Percentiles rank a stretch among this genome's conserved stretches.
phyloP scores from a whole-genome alignment of 1,140 invertebrate species.

The Tenebrio molitor region DNA sequence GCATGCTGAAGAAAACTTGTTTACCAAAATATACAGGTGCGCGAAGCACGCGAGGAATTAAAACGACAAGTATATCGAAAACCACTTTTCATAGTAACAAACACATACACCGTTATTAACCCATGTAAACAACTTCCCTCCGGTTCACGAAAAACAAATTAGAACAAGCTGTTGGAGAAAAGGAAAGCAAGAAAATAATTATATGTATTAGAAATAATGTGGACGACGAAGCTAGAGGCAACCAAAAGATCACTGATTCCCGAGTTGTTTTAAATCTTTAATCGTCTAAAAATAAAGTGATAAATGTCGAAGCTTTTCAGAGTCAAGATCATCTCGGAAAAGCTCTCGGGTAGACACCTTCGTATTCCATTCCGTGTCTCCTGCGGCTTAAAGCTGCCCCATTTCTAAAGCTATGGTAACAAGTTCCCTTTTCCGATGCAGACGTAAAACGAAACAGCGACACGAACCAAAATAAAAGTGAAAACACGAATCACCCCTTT shows the following conservation, averaged over 20 bases:
- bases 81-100: not conserved
- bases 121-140: too few species aligned
- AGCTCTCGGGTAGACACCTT: constrained; percentile 23
- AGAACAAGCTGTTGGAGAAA: too few species aligned
- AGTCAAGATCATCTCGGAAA: constrained; percentile 9
- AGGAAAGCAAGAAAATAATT: too few species aligned
- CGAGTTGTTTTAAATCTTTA: not conserved
- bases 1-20: constrained; percentile 19
- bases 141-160: too few species aligned
- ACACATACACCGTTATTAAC: constrained; percentile 10
- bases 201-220: too few species aligned
- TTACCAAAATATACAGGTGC: constrained; percentile 15
- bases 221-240: too few species aligned
- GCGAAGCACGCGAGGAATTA: constrained; percentile 11
- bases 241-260: too few species aligned
- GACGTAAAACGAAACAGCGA: constrained; percentile 6
- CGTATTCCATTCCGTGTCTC: constrained; percentile 21
- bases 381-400: constrained; percentile 1
- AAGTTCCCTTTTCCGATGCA: not conserved
- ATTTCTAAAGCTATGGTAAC: constrained; percentile 12
- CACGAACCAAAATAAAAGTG: constrained; percentile 17
- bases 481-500: constrained; percentile 16
- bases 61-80: constrained; percentile 12
- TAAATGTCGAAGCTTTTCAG: not conserved
- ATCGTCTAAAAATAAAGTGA: not conserved